A percentile compares a stretch with the other conserved stretches of the same genome.
Evolutionary conservation across 2,113 vertebrate species (phyloP).

Genomic region (Podocnemis expansa): DNA sequence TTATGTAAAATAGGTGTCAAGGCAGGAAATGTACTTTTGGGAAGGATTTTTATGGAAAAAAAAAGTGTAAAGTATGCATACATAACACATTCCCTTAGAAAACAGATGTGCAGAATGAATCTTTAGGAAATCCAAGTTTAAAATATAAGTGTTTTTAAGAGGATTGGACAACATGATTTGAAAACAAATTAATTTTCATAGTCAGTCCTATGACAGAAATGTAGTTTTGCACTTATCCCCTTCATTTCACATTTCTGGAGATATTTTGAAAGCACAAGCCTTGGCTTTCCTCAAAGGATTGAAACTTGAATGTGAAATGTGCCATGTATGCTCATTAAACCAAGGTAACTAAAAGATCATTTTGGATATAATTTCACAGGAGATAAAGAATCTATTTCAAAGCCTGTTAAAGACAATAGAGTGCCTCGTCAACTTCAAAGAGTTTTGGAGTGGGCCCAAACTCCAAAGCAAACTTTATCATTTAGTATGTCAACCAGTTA

Average conservation of each 20-base stretch:
- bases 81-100: not conserved
- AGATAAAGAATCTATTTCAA: not conserved
- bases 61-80: constrained; percentile 19
- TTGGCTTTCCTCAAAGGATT: not conserved
- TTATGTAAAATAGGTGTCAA: constrained; percentile 30
- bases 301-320: not conserved
- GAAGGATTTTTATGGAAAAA: not conserved
- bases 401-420: constrained; percentile 9
- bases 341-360: not conserved
- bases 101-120: not conserved
- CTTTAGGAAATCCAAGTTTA: not conserved
- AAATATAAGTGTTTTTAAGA: not conserved
- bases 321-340: not conserved
- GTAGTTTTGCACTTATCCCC: not conserved
- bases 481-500: not conserved
- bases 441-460: not conserved
- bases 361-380: not conserved
- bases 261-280: not conserved
- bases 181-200: not conserved
- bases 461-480: not conserved
- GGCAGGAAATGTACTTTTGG: constrained; percentile 21
- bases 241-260: not conserved
- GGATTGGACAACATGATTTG: not conserved
- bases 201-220: not conserved
- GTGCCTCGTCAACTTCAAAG: not conserved